These are phyloP conservation scores for Pammene fasciana DNA, from an alignment of 2,888 invertebrate species.

Conservation along the genomic window DNA sequence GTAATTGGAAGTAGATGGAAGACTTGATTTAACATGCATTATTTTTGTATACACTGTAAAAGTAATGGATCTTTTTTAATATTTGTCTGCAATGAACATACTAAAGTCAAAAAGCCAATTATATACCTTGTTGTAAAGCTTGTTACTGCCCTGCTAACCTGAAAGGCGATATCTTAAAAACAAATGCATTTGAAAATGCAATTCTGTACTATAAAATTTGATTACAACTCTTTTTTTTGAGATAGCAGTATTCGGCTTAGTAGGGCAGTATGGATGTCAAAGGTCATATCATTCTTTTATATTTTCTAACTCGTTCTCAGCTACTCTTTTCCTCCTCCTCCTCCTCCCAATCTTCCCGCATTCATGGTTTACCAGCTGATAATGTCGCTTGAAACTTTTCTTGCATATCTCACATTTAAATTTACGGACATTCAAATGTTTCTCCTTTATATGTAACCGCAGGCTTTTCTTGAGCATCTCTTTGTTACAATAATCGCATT, in stretches of 20 bases:
- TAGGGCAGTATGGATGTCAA: too few species aligned
- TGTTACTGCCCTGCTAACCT: too few species aligned
- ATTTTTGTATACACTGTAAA: not conserved
- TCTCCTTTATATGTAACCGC: conserved; percentile 62
- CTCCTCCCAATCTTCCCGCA: conserved; percentile 53
- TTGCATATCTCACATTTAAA: conserved; percentile 60
- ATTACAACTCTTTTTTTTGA: too few species aligned
- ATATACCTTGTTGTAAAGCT: too few species aligned
- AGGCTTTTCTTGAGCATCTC: conserved; percentile 74
- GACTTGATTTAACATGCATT: conserved; percentile 17
- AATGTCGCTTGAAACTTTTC: conserved; percentile 57
- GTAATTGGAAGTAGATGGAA: conserved; percentile 1
- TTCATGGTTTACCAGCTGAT: conserved; percentile 60
- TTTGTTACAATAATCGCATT: conserved; percentile 71
- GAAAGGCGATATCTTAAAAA: too few species aligned
- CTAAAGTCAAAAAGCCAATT: too few species aligned
- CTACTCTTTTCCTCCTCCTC: not conserved
- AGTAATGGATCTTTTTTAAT: too few species aligned
- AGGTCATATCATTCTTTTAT: not conserved
- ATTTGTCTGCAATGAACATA: not conserved
- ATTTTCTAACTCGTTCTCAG: not conserved
- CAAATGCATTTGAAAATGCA: too few species aligned
- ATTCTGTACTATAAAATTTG: too few species aligned
- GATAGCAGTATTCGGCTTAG: too few species aligned
- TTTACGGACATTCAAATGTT: conserved; percentile 61